Evolutionary conservation across 2,113 vertebrate species (phyloP).

Genomic region (Micronisus gabar): DNA sequence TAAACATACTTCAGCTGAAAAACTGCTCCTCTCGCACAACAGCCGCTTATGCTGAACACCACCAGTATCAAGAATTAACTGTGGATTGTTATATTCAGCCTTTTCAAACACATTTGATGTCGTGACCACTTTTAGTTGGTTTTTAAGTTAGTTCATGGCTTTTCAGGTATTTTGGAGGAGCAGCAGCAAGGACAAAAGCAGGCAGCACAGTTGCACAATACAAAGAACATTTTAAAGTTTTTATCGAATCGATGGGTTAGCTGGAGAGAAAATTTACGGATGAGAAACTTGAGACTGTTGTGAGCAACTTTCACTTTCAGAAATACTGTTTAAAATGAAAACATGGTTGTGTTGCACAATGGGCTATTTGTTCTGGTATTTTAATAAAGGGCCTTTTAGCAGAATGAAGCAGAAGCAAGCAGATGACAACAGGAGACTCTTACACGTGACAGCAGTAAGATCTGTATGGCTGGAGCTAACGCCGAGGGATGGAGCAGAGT

Average conservation of each 20-base stretch:
- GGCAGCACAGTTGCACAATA: neutral
- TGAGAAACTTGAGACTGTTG: rapidly evolving
- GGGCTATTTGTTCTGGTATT: neutral
- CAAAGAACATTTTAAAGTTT: rapidly evolving
- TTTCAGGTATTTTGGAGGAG: neutral
- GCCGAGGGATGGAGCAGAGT: neutral
- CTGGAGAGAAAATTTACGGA: rapidly evolving
- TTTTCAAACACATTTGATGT: neutral
- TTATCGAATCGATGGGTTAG: rapidly evolving
- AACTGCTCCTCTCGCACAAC: neutral
- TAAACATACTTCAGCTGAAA: neutral
- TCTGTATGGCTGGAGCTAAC: rapidly evolving
- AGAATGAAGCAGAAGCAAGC: neutral
- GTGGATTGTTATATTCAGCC: rapidly evolving
- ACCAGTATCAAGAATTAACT: rapidly evolving
- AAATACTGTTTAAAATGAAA: neutral
- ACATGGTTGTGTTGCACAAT: neutral
- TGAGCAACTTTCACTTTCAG: neutral
- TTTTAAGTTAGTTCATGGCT: neutral
- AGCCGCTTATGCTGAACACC: neutral
- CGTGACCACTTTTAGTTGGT: rapidly evolving
- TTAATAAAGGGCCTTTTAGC: neutral
- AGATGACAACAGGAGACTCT: neutral
- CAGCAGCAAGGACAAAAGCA: neutral
- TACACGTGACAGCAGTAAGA: neutral